These are phyloP conservation scores for Epinotia nisella DNA, from an alignment of 2,888 invertebrate genomes.

Conservation along the genomic window DNA sequence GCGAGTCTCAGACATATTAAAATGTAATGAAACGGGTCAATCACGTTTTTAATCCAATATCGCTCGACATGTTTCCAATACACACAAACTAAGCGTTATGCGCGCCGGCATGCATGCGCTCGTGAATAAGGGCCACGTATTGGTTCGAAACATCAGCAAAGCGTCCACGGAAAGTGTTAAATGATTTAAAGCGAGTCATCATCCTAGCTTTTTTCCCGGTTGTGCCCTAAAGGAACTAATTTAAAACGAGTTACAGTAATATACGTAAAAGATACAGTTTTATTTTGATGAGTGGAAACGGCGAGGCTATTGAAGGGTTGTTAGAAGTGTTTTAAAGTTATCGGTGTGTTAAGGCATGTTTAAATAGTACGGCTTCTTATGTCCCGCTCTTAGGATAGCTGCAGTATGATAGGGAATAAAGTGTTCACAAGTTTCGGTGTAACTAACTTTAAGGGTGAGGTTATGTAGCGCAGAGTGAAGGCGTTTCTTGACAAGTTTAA, in stretches of 20 bases:
- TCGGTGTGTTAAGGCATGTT: conserved; percentile 64
- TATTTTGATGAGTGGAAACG: background rate
- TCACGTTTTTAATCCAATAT: too few relatives aligned
- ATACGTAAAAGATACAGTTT: background rate
- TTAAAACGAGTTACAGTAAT: too few relatives aligned
- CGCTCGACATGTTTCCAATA: too few relatives aligned
- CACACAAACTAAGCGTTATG: too few relatives aligned
- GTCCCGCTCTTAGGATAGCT: conserved; percentile 69
- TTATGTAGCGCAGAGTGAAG: conserved; percentile 30
- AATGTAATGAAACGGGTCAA: background rate
- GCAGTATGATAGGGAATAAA: conserved; percentile 64
- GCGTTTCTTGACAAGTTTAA: conserved; percentile 20
- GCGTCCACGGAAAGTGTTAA: too few relatives aligned
- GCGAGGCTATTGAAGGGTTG: conserved; percentile 13
- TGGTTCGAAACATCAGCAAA: too few relatives aligned
- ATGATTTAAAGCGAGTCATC: too few relatives aligned
- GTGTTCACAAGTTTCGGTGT: conserved; percentile 64
- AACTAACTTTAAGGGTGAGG: conserved; percentile 42
- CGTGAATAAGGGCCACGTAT: too few relatives aligned
- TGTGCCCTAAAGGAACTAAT: too few relatives aligned
- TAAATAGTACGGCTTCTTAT: conserved; percentile 60
- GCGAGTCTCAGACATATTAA: conserved; percentile 48
- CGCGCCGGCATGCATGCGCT: too few relatives aligned
- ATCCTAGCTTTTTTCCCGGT: too few relatives aligned
- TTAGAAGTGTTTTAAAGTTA: conserved; percentile 54